Conservation (phyloP, 2,888 invertebrate genomes). For the Baronia brevicornis region DNA sequence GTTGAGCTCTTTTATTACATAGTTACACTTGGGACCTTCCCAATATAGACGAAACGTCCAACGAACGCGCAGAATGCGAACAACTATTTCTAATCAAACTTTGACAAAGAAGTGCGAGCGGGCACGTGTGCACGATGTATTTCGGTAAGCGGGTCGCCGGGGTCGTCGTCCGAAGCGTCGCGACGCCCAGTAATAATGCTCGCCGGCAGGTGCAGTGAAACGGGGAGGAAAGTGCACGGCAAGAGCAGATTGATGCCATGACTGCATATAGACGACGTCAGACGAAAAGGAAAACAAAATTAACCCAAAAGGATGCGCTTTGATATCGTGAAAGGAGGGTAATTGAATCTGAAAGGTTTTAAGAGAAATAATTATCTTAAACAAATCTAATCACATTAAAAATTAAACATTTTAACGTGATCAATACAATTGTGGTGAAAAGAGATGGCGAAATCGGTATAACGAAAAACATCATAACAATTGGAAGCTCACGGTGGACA, state of each 20-base stretch:
- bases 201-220: conserved; percentile 53
- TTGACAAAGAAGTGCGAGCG: conserved; percentile 13
- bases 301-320: conserved; percentile 16
- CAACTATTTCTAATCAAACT: conserved; percentile 11
- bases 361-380: conserved; percentile 13
- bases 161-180: conserved; percentile 63
- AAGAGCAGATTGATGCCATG: conserved; percentile 20
- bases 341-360: conserved; percentile 12
- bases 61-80: no score
- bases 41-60: no score
- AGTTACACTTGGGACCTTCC: no score
- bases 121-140: conserved; percentile 41
- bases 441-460: no score
- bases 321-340: conserved; percentile 19
- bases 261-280: conserved; percentile 23
- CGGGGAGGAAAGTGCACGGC: conserved; percentile 14
- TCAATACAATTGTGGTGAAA: no score
- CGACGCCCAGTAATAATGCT: conserved; percentile 65
- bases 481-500: no score
- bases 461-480: no score
- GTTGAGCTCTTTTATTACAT: no score
- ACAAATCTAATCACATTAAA: no score
- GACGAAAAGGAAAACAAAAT: conserved; percentile 18
- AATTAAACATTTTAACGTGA: no score
- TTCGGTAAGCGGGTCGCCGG: conserved; percentile 69